Base-by-base conservation (phyloP, 2,113 vertebrate genomes). In the Oreochromis tanganicae region DNA sequence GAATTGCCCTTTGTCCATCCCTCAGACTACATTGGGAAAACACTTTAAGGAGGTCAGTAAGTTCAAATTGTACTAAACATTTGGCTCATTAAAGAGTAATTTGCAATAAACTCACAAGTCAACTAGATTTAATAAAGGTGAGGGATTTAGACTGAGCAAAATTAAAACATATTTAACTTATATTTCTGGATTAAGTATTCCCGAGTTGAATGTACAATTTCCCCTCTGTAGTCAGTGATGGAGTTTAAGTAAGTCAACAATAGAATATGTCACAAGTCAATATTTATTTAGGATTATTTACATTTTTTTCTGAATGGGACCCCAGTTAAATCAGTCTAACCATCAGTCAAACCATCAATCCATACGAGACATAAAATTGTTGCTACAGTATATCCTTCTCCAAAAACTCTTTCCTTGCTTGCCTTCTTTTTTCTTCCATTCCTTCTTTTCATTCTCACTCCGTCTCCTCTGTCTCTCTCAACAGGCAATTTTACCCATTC, bases 401-500 rank as follows among this genome's bases (percentile, higher is more conserved):
- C 80, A 12, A 16, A 63, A 88, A 88, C 83, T 85, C 87, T 87
- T 85, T 46, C 81, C 78, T 84, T 9, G 59, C 82, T 83, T 84
- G 88, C 88, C 61, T 57, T 29, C 79, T 83, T 90, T 85, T 88
- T 63, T 43, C 46, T 71, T 17, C 50, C 52, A 56, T 86, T 89
- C 52, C 86, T 80, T 85, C 75, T 88, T 92, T 88, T 91, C 86
- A 87, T 91, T 92, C 91, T 36, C 68, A 59, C 82, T 85, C 63
- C 10, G 80, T 84, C 89, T 84, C 43, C 81, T 89, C 79, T 36
- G 78, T 91, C 59, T 91, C 83, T 88, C 82, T 89, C 86, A 92
- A 73, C 86, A 68, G 91, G 91, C 93, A 92, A 85, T 95, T 92
- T 94, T 92, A 85, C 80, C 90, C 92, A 85, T 94, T 94, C 85